Conservation (phyloP, 2,113 vertebrate genomes). For the Hirundichthys speculiger region DNA sequence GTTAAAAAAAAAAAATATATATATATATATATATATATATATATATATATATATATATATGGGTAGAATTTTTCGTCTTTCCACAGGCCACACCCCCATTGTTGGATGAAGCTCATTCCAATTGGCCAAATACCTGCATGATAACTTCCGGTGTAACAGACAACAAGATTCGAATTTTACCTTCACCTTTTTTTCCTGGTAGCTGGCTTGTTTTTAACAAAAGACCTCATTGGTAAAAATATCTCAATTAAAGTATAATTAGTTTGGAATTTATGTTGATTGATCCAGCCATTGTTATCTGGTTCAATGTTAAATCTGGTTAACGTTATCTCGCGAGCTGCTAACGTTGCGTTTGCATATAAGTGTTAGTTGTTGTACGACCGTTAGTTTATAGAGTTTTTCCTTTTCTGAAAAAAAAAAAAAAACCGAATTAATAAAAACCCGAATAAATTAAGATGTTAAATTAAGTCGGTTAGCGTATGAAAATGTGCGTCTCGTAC, state of each 20-base stretch:
- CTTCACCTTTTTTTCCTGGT: background rate
- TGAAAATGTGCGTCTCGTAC: too few species aligned
- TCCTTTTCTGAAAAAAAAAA: background rate
- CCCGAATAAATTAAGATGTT: too few species aligned
- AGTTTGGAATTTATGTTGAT: fast-evolving
- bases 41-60: too few species aligned
- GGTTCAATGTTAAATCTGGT: background rate
- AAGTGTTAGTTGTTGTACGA: background rate
- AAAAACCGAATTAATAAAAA: too few species aligned
- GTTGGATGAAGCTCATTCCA: background rate
- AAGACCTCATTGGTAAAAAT: slow-evolving; percentile 7
- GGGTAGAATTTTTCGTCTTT: too few species aligned
- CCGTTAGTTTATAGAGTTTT: background rate
- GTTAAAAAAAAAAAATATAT: too few species aligned
- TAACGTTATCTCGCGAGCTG: slow-evolving; percentile 7
- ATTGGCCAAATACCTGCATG: slow-evolving; percentile 35
- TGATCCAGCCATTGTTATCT: background rate
- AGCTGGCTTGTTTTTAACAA: background rate
- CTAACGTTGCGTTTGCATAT: background rate
- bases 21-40: too few species aligned
- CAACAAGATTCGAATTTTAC: background rate
- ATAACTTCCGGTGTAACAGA: slow-evolving; percentile 38
- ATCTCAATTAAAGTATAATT: background rate
- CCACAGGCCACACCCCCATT: too few species aligned
- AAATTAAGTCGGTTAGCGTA: too few species aligned